These are phyloP conservation scores for Aplysina aerophoba DNA, from an alignment of 37 sponge, comb jelly and placozoan species.

Conservation along the genomic window DNA sequence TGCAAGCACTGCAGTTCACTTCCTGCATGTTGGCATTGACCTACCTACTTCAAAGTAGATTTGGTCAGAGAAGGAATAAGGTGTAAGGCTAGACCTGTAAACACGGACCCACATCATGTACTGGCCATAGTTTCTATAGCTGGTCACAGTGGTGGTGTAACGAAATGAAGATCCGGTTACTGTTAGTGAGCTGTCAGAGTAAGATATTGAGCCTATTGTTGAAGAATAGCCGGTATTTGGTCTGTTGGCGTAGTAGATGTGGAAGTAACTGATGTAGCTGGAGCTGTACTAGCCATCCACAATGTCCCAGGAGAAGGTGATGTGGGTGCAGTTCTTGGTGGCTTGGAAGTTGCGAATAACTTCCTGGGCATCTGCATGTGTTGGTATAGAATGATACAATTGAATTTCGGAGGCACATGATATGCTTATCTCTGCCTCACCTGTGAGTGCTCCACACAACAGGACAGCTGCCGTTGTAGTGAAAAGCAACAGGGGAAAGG, in stretches of 20 bases:
- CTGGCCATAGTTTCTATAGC: conserved; percentile 6
- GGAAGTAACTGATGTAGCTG: background rate
- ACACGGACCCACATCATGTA: conserved; percentile 3
- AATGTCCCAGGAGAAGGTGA: conserved; percentile 20
- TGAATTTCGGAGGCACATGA: too few species aligned
- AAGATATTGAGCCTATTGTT: background rate
- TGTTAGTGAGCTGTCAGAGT: background rate
- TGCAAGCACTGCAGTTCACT: too few species aligned
- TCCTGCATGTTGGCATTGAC: too few species aligned
- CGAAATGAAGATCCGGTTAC: background rate
- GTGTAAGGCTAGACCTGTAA: background rate
- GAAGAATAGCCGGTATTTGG: background rate
- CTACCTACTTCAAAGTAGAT: background rate
- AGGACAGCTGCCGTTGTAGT: too few species aligned
- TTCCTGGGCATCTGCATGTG: background rate
- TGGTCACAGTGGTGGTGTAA: conserved; percentile 1
- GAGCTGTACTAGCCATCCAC: background rate
- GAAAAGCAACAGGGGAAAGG: too few species aligned
- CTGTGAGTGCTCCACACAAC: too few species aligned
- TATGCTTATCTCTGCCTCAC: too few species aligned
- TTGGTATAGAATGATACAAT: background rate
- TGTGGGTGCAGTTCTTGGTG: background rate
- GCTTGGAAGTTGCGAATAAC: background rate
- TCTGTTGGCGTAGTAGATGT: background rate
- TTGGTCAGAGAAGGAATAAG: background rate